Percentiles rank a stretch among this genome's conserved stretches.
Conservation (phyloP, 2,797 vertebrate species). For the Lindbergichthys nudifrons region DNA sequence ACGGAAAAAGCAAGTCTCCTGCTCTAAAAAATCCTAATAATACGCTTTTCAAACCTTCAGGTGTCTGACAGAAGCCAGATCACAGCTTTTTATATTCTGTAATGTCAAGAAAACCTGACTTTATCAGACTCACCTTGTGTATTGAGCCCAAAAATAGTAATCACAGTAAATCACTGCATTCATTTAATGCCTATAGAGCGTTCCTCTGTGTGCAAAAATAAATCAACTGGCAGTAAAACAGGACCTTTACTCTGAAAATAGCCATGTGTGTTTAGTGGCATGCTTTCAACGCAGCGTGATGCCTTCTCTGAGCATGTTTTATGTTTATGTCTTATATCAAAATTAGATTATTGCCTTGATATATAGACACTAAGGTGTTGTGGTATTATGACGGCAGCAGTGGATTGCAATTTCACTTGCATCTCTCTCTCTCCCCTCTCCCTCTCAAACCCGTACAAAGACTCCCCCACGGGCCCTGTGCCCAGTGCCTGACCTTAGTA, state of each 20-base stretch:
- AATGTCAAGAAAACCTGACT: conserved; percentile 50
- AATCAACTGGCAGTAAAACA: conserved; percentile 35
- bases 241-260: conserved; percentile 26
- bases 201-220: conserved; percentile 34
- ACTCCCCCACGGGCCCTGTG: conserved; percentile 81
- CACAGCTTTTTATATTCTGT: conserved; percentile 49
- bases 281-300: conserved; percentile 5
- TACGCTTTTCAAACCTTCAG: conserved; percentile 67
- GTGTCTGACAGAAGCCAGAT: conserved; percentile 76
- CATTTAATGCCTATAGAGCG: conserved; percentile 45
- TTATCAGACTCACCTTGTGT: conserved; percentile 46
- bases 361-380: conserved; percentile 38
- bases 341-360: conserved; percentile 29
- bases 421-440: conserved; percentile 20
- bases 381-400: conserved; percentile 35
- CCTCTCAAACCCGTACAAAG: conserved; percentile 61
- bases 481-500: conserved; percentile 91
- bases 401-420: conserved; percentile 56
- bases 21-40: conserved; percentile 74
- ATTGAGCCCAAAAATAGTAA: conserved; percentile 42
- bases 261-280: conserved; percentile 20
- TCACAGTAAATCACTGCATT: conserved; percentile 47
- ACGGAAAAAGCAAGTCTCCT: conserved; percentile 74
- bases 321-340: conserved; percentile 6
- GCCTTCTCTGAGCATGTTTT: conserved; percentile 7